A percentile compares a stretch with the other conserved stretches of the same genome.
phyloP scores from a whole-genome alignment of 64 coral and sea anemone genomes.

The Stichodactyla mertensii region DNA sequence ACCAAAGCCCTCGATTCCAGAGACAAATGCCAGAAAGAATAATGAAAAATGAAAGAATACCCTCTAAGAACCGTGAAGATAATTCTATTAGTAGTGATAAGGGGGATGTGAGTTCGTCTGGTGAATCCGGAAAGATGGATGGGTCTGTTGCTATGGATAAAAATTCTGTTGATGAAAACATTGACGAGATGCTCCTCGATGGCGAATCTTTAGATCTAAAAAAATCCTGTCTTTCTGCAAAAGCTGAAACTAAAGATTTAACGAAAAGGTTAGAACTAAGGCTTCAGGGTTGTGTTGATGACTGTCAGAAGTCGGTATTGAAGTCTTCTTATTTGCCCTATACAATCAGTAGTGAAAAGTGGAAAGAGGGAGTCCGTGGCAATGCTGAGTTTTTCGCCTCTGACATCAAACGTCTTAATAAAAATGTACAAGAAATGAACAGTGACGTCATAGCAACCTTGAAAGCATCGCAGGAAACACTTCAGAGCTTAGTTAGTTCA shows the following conservation, averaged over 20 bases:
- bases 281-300: conserved; percentile 15
- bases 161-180: not conserved
- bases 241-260: not conserved
- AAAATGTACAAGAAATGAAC: conserved; percentile 16
- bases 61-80: not conserved
- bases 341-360: not conserved
- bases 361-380: not conserved
- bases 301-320: not conserved
- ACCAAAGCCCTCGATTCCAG: not conserved
- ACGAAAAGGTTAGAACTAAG: not conserved
- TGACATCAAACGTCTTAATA: not conserved
- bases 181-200: not conserved
- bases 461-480: conserved; percentile 1
- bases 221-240: not conserved
- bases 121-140: not conserved
- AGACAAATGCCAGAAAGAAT: not conserved
- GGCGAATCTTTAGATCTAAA: not conserved
- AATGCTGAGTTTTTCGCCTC: conserved; percentile 1
- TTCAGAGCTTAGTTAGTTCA: conserved; percentile 40
- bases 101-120: not conserved
- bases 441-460: not conserved
- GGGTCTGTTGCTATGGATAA: not conserved
- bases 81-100: not conserved
- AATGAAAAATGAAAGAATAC: not conserved
- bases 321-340: conserved; percentile 1